A percentile compares a stretch with the other conserved stretches of the same genome.
Conservation (phyloP, 2,797 vertebrate species). For the Euthynnus affinis region DNA sequence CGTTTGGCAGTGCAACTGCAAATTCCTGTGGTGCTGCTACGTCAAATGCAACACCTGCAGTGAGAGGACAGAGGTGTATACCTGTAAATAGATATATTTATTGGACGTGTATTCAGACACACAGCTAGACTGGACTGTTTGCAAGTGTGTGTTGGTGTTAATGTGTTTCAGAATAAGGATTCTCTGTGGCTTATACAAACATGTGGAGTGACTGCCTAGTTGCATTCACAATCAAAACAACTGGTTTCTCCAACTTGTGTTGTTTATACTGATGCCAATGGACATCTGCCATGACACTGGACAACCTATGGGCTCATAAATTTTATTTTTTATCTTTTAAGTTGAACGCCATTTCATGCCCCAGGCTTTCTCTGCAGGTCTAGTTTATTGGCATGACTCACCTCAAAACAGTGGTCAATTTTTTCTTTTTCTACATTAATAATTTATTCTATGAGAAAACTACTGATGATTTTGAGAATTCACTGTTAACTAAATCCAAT, state of each 20-base stretch:
- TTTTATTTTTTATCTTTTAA: conserved; percentile 39
- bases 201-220: conserved; percentile 5
- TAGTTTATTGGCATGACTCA: conserved; percentile 37
- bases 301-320: conserved; percentile 34
- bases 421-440: conserved; percentile 89
- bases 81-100: conserved; percentile 92
- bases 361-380: conserved; percentile 25
- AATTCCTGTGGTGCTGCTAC: conserved; percentile 99
- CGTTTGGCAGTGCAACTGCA: conserved; percentile 99
- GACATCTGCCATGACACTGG: conserved; percentile 68
- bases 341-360: conserved; percentile 40
- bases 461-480: conserved; percentile 84
- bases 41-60: conserved; percentile 99
- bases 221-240: conserved; percentile 5
- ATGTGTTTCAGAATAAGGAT: conserved; percentile 23
- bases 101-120: conserved; percentile 47
- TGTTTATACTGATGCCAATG: conserved; percentile 69
- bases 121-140: conserved; percentile 40
- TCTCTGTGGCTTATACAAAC: conserved; percentile 23
- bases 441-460: conserved; percentile 96
- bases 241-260: conserved; percentile 26
- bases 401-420: conserved; percentile 69
- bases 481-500: conserved; percentile 84
- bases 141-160: conserved; percentile 1
- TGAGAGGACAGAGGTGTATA: conserved; percentile 97